Base-by-base conservation (phyloP, 2,888 invertebrate genomes). In the Dryadula phaetusa region DNA sequence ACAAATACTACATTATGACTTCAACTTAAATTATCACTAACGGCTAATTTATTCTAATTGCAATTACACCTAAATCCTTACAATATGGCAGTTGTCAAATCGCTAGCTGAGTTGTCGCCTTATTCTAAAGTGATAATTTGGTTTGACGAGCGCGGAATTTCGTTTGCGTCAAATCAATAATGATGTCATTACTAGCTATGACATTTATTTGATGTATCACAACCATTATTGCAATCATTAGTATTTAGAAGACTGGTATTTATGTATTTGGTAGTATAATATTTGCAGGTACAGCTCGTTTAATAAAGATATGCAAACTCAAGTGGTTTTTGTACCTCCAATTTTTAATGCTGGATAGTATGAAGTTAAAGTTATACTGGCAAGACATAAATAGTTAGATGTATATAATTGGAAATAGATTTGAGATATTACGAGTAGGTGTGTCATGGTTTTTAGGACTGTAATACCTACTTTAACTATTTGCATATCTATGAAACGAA, bases 1-100 rank as follows among this genome's bases (percentile, higher is more conserved):
- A 85, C 85, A 89, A 89, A 91, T 90, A 92, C 90, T 92, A 91
- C 87, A 87, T 89, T 88, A 91, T 92, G 92, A 92, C 92, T 92
- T 86, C 85, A 88, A 87, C 88, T 90, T 90, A 90, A 84, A 83
- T 81, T 84, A 88, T 72, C 70, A 72, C 74, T 80, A 79, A 77
- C 44, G 74, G 66, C 72, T 77, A 78, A 70, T 53, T 69, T 69
- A 79, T 74, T 82, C 85, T 87, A 83, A 83, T 82, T 84, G 82
- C 81, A 80, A 80, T 84, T 84, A 86, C 75, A 82, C 77, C 85
- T 90, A 90, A 79, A 82, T 88, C 78, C 90, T 92, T 91, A 92
- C 86, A 87, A 86, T 92, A 92, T 92, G 92, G 92, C 92, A 92
- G 92, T 92, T 89, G 87, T 90, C 88, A 86, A 87, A 86, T 88